phyloP scores from a whole-genome alignment of 2,888 invertebrate species.

The Drosophila parthenogenetica region DNA sequence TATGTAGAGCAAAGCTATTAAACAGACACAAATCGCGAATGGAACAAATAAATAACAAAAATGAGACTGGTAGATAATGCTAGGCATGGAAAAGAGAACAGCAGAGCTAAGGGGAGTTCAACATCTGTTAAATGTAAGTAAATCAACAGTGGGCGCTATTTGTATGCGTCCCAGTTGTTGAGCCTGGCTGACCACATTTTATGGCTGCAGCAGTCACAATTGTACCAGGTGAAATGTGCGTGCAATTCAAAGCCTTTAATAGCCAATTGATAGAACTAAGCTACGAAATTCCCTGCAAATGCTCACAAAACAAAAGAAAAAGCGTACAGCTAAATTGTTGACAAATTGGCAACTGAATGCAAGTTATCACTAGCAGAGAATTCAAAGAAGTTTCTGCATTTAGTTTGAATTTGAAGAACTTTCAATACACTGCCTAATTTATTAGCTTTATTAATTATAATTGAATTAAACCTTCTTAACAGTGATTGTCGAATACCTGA shows the following conservation, averaged over 20 bases:
- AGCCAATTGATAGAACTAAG: conserved; percentile 4
- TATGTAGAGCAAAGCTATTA: conserved; percentile 6
- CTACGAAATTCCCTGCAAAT: conserved; percentile 20
- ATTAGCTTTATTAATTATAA: too few species aligned
- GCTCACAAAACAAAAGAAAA: neutral
- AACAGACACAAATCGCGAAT: neutral
- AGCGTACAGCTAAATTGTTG: neutral
- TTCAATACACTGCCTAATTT: too few species aligned
- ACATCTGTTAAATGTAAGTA: conserved; percentile 11
- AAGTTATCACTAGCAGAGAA: too few species aligned
- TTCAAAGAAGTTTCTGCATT: too few species aligned
- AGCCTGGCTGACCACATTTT: conserved; percentile 40
- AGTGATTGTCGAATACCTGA: neutral
- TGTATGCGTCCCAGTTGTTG: conserved; percentile 19
- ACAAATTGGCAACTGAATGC: too few species aligned
- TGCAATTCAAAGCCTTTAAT: conserved; percentile 17
- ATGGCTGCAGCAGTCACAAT: conserved; percentile 41
- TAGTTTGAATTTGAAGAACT: too few species aligned
- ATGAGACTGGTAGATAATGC: too few species aligned
- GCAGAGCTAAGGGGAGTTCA: neutral
- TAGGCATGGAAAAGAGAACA: too few species aligned
- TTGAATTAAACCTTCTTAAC: too few species aligned
- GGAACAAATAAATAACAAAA: neutral
- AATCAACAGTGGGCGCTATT: conserved; percentile 39
- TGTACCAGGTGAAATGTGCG: conserved; percentile 37